Conservation (phyloP, 2,888 invertebrate genomes). For the Drosophila fungiperda region DNA sequence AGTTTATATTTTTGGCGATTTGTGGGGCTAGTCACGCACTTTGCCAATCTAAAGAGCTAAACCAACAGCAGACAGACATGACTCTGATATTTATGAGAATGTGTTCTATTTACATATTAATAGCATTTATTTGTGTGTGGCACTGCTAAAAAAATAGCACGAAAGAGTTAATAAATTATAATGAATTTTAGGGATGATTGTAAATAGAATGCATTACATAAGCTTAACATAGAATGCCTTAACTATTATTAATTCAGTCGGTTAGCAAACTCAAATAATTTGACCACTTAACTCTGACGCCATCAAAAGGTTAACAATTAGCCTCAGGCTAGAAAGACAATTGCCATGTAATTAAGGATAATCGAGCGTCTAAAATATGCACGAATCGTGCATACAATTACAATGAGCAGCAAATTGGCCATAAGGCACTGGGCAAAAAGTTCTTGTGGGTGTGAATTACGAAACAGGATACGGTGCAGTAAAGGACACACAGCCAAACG, state of each 20-base stretch:
- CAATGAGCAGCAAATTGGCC: conserved; percentile 66
- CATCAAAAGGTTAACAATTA: conserved; percentile 9
- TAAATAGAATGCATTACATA: not conserved
- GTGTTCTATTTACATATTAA: conserved; percentile 30
- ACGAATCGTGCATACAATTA: conserved; percentile 52
- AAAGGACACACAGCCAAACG: conserved; percentile 28
- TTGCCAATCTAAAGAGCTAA: conserved; percentile 25
- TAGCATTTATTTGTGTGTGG: conserved; percentile 14
- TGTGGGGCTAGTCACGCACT: conserved; percentile 46
- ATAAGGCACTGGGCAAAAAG: conserved; percentile 8
- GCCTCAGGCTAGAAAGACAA: conserved; percentile 15
- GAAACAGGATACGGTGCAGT: conserved; percentile 49
- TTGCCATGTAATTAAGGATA: conserved; percentile 64
- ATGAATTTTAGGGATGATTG: not conserved
- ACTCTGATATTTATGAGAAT: conserved; percentile 29
- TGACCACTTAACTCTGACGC: conserved; percentile 18
- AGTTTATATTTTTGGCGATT: conserved; percentile 10
- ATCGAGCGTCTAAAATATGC: conserved; percentile 68
- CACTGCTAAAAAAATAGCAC: conserved; percentile 41
- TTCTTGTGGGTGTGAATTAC: conserved; percentile 27
- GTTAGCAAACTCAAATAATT: conserved; percentile 8
- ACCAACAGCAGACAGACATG: conserved; percentile 21
- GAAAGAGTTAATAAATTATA: not conserved
- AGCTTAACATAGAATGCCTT: not conserved
- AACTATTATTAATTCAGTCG: conserved; percentile 11